Evolutionary conservation across 1,140 invertebrate species (phyloP).

Genomic region (Mesaphorura yosii): DNA sequence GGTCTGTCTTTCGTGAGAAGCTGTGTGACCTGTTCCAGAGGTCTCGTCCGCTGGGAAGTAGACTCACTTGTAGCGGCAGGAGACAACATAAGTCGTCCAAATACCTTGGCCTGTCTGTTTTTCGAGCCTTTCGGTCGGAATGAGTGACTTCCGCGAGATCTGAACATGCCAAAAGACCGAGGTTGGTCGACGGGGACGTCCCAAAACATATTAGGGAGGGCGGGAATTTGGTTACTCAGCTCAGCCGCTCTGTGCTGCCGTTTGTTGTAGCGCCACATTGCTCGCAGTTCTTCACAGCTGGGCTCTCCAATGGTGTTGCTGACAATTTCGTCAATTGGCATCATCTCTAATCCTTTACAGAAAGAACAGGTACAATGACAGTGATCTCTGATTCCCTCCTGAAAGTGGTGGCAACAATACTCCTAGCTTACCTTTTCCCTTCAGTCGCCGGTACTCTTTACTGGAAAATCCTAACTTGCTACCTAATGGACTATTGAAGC

Average conservation of each 20-base stretch:
- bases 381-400: too few relatives aligned
- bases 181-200: conserved; percentile 5
- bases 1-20: conserved; percentile 1
- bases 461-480: too few relatives aligned
- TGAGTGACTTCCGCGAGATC: not conserved
- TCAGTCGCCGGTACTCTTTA: too few relatives aligned
- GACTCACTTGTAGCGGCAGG: not conserved
- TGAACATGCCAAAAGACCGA: conserved; percentile 9
- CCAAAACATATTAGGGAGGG: conserved; percentile 32
- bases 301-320: conserved; percentile 47
- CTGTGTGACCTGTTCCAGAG: conserved; percentile 19
- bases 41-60: not conserved
- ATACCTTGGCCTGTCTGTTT: conserved; percentile 5
- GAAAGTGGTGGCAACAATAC: too few relatives aligned
- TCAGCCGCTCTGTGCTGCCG: conserved; percentile 66
- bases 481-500: too few relatives aligned
- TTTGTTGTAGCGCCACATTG: conserved; percentile 84
- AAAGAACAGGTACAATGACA: too few relatives aligned
- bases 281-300: conserved; percentile 69
- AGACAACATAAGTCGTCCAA: conserved; percentile 7
- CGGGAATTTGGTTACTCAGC: conserved; percentile 68
- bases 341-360: conserved; percentile 3
- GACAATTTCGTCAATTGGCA: conserved; percentile 2
- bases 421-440: too few relatives aligned
- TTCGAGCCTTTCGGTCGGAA: not conserved